phyloP scores from a whole-genome alignment of 2,113 vertebrate species.

The Pelmatolapia mariae region DNA sequence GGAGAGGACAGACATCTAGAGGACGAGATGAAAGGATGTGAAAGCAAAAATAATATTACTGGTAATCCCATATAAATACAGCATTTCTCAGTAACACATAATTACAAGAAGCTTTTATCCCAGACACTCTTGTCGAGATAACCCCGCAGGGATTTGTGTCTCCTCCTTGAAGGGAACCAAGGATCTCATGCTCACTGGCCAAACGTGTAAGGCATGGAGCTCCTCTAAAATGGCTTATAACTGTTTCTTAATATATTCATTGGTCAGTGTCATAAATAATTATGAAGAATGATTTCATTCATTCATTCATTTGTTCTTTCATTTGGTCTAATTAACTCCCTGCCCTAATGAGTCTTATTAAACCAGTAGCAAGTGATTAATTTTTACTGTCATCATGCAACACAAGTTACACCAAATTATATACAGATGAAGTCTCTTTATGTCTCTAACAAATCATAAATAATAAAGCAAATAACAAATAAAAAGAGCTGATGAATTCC shows the following conservation, averaged over 20 bases:
- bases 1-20: conserved; percentile 73
- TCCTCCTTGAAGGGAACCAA: neutral
- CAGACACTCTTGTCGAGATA: neutral
- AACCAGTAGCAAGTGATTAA: neutral
- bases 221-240: accelerated
- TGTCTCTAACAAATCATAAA: neutral
- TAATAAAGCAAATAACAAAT: neutral
- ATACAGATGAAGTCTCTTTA: neutral
- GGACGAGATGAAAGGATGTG: neutral
- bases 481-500: neutral
- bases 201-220: neutral
- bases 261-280: neutral
- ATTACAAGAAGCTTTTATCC: neutral
- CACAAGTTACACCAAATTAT: neutral
- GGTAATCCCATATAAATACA: neutral
- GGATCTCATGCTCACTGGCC: neutral
- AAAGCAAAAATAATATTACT: neutral
- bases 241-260: neutral
- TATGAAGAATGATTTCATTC: neutral
- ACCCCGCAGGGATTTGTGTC: neutral
- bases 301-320: neutral
- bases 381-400: neutral
- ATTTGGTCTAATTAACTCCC: neutral
- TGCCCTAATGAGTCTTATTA: neutral
- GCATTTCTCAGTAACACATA: neutral